Base-by-base conservation (phyloP, 1,140 invertebrate genomes). In the Ceratoteleas bidentatus region DNA sequence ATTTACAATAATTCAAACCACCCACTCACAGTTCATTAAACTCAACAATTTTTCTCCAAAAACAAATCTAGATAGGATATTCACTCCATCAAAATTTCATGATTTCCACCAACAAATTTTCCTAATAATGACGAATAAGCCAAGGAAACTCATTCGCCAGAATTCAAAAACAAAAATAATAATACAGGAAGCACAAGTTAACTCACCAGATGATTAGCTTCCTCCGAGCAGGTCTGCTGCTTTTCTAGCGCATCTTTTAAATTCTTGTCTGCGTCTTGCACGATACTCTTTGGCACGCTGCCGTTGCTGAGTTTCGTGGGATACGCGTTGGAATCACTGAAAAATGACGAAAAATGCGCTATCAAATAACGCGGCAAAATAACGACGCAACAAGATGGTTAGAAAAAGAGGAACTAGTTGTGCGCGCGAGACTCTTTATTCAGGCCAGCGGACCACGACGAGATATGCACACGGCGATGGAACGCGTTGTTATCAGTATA, bases 291-390 rank as follows among this genome's bases (percentile, higher is more conserved):
- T 14, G 87, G 85, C 49, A 91, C 86, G 24, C 88, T 90, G 47
- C 90, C 90, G 88, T 92, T 91, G 84, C 89, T 91, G 53, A 91
- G 85, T 64, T 90, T 92, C 14, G 84, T 49, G 43, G 65, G 60
- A 53, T 89, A 87, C 40, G 72, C 65, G 50, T 81, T 89, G 16
- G 87, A 56, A 47, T 88, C 87, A 84, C 87, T 88, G 75, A 60
- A 82, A 87, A 73, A 58, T 34, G 3, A n/a, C 10, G 7, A 13
- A 47, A 68, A 69, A 69, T 7, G 13, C n/a, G 6, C 38, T 0
- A 0, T 15, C 3, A 40, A 50, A 15, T n/a, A 36, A 14, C 8
- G 24, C 9, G 38, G 52, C 10, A 52, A 54, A 47, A 62, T 9
- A 36, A 53, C 33, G 54, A 56, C 57, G 70, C 11, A 9, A 13